Percentiles rank a stretch among this genome's conserved stretches.
Evolutionary conservation across 2,797 vertebrate species (phyloP).

Genomic region (Sarcophilus harrisii): DNA sequence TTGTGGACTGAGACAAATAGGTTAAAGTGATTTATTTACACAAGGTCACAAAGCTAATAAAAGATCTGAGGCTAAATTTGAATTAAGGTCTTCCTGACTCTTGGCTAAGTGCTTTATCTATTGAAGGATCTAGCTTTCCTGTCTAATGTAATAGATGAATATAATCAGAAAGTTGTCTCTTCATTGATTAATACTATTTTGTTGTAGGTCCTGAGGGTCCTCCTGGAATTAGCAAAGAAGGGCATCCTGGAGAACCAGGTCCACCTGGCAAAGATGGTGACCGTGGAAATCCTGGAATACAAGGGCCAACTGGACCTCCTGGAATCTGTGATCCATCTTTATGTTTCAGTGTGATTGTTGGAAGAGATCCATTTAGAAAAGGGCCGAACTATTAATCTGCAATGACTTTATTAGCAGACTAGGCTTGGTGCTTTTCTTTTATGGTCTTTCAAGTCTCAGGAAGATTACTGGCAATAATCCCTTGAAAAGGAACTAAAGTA

Average conservation of each 20-base stretch:
- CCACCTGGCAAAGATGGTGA: constrained; percentile 90
- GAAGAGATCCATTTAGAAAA: constrained; percentile 95
- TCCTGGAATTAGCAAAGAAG: constrained; percentile 91
- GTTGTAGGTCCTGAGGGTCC: constrained; percentile 92
- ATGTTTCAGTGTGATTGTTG: constrained; percentile 93
- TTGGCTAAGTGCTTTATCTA: background rate
- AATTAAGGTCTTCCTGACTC: background rate
- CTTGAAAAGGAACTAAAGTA: constrained; percentile 87
- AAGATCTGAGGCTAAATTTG: background rate
- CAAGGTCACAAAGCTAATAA: background rate
- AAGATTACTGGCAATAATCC: constrained; percentile 90
- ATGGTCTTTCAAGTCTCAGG: constrained; percentile 92
- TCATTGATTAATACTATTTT: constrained; percentile 22
- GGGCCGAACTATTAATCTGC: constrained; percentile 94
- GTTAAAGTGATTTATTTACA: background rate
- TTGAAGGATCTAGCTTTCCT: background rate
- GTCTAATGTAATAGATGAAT: background rate
- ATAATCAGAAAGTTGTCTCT: background rate
- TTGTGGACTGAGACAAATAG: background rate
- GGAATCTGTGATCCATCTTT: constrained; percentile 95
- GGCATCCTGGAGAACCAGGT: constrained; percentile 91
- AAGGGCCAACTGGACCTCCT: constrained; percentile 91
- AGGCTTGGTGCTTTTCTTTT: constrained; percentile 83
- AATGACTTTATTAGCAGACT: constrained; percentile 71
- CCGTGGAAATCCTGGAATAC: constrained; percentile 91